Evolutionary conservation across 1,140 invertebrate genomes (phyloP).

Genomic region (Drosophila kohkoa): DNA sequence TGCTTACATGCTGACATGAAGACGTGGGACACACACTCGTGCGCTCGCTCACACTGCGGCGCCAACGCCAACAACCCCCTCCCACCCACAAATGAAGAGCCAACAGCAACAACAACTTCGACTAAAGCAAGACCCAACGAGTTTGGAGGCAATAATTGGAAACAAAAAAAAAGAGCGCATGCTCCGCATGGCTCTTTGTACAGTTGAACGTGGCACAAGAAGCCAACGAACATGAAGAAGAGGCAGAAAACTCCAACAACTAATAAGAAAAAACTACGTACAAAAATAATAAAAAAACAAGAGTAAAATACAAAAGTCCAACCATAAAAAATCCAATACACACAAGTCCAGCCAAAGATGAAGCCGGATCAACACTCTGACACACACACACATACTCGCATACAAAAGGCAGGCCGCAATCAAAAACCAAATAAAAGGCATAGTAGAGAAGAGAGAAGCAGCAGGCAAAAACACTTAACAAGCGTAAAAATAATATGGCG

Average conservation of each 20-base stretch:
- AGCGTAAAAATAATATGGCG: constrained; percentile 78
- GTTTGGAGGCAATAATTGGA: constrained; percentile 59
- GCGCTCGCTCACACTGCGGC: constrained; percentile 61
- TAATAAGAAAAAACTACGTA: constrained; percentile 71
- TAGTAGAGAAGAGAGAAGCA: constrained; percentile 55
- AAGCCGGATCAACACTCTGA: constrained; percentile 39
- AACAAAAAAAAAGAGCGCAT: constrained; percentile 70
- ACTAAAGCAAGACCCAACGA: constrained; percentile 44
- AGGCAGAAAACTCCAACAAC: constrained; percentile 35
- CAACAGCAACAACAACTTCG: constrained; percentile 15
- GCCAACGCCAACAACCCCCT: constrained; percentile 49
- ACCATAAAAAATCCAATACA: constrained; percentile 43
- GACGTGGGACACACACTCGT: constrained; percentile 45
- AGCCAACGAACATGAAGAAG: constrained; percentile 19
- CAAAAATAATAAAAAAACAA: constrained; percentile 34
- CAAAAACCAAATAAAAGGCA: constrained; percentile 56
- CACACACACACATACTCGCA: constrained; percentile 21
- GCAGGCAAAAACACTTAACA: constrained; percentile 60
- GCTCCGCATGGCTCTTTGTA: constrained; percentile 66
- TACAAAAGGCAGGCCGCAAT: constrained; percentile 27
- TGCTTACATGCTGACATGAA: constrained; percentile 10
- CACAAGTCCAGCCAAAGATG: constrained; percentile 40
- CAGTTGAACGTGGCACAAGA: constrained; percentile 59
- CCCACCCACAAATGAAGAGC: constrained; percentile 5
- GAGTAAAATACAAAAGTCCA: constrained; percentile 28